Evolutionary conservation across 2,888 invertebrate species (phyloP).

Genomic region (Timandra comae): DNA sequence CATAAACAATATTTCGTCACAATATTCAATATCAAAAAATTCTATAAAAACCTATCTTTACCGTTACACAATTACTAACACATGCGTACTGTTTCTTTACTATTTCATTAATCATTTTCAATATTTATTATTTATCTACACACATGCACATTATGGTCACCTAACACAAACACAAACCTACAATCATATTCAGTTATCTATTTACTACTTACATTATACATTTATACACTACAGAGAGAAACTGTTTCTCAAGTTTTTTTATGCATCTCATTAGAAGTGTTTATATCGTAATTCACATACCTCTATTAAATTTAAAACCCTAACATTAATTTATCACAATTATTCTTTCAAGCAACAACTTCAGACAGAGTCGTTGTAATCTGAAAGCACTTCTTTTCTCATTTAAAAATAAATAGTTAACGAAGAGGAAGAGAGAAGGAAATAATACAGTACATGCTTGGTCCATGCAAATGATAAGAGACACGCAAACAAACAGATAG

Average conservation of each 20-base stretch:
- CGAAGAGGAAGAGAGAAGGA: conserved; percentile 50
- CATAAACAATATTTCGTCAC: no score
- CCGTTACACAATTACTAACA: conserved; percentile 16
- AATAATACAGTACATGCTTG: conserved; percentile 65
- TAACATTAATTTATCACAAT: conserved; percentile 1
- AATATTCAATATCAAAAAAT: no score
- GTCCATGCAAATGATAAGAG: conserved; percentile 73
- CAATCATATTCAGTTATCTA: conserved; percentile 39
- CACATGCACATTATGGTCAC: conserved; percentile 52
- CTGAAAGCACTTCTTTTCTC: conserved; percentile 36
- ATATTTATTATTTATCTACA: conserved; percentile 40
- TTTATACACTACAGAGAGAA: conserved; percentile 35
- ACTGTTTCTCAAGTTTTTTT: conserved; percentile 39
- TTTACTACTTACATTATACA: conserved; percentile 40
- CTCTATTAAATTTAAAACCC: conserved; percentile 1
- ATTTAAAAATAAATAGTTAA: conserved; percentile 43
- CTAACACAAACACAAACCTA: conserved; percentile 63
- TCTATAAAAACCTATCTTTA: no score
- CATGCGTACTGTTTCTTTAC: conserved; percentile 36
- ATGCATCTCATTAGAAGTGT: conserved; percentile 22
- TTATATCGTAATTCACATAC: conserved; percentile 23
- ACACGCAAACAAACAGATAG: conserved; percentile 70
- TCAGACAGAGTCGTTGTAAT: conserved; percentile 7
- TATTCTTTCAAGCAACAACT: neutral
- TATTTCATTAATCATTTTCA: conserved; percentile 4